phyloP scores from a whole-genome alignment of 2,113 vertebrate species.

The Muntiacus reevesi region DNA sequence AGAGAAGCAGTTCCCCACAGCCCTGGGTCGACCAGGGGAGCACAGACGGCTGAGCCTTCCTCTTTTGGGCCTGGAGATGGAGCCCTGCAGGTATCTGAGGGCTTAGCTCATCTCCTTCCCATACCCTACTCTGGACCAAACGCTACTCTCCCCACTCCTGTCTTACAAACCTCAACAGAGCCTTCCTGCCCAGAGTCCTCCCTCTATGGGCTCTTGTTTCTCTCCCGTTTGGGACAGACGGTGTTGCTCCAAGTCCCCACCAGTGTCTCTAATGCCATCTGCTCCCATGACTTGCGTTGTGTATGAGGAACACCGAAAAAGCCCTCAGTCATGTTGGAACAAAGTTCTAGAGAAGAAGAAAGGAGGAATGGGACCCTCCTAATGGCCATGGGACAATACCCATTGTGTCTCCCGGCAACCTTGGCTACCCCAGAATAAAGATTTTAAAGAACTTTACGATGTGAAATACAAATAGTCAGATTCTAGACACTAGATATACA shows the following conservation, averaged over 20 bases:
- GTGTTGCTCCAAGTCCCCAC: background rate
- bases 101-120: background rate
- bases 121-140: background rate
- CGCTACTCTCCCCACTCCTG: background rate
- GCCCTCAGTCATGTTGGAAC: background rate
- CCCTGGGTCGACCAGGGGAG: background rate
- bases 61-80: background rate
- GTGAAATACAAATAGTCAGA: background rate
- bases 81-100: background rate
- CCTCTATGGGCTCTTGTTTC: background rate
- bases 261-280: background rate
- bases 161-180: background rate
- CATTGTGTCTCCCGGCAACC: background rate
- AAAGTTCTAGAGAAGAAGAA: background rate
- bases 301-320: background rate
- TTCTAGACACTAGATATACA: background rate
- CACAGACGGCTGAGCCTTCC: background rate
- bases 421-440: background rate
- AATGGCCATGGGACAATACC: background rate
- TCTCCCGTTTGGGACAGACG: background rate
- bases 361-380: background rate
- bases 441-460: background rate
- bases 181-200: background rate
- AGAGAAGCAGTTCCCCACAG: background rate
- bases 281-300: fast-evolving